A percentile compares a stretch with the other conserved stretches of the same genome.
Evolutionary conservation across 2,888 invertebrate genomes (phyloP).

Genomic region (Caenorhabditis zanzibari): DNA sequence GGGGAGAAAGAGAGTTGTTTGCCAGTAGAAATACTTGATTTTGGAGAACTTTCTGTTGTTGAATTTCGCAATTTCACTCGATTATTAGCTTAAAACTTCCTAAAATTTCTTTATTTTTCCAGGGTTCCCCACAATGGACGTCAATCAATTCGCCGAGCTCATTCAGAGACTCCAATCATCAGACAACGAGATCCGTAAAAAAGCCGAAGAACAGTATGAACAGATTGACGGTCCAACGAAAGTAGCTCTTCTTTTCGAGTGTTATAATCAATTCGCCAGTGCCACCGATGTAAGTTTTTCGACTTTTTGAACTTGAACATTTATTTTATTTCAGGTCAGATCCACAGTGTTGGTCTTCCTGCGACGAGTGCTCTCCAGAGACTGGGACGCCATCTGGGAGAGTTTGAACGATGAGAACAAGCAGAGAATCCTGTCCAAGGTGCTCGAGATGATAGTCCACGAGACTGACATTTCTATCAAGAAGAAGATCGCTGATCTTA

Average conservation of each 20-base stretch:
- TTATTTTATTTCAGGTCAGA: constrained; percentile 86
- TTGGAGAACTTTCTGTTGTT: background rate
- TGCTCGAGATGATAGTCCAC: constrained; percentile 63
- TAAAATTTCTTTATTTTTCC: background rate
- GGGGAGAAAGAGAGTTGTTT: too few species aligned
- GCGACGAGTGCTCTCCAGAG: constrained; percentile 90
- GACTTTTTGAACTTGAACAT: background rate
- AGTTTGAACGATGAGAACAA: constrained; percentile 91
- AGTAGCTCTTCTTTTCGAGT: constrained; percentile 73
- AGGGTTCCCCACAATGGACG: constrained; percentile 51
- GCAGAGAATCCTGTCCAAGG: constrained; percentile 83
- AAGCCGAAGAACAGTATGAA: constrained; percentile 67
- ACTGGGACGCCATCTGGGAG: constrained; percentile 90
- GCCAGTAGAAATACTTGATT: background rate
- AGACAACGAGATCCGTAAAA: constrained; percentile 62
- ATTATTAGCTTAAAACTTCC: background rate
- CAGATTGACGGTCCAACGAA: constrained; percentile 60
- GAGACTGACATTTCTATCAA: constrained; percentile 56
- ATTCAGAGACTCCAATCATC: constrained; percentile 64
- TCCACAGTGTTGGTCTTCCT: constrained; percentile 96
- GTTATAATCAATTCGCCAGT: constrained; percentile 68
- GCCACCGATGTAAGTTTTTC: constrained; percentile 69
- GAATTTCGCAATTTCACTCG: background rate
- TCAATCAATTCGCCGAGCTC: constrained; percentile 61
- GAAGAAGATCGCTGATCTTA: constrained; percentile 69